phyloP scores from a whole-genome alignment of 2,888 invertebrate species.

The Galerucella nymphaeae region DNA sequence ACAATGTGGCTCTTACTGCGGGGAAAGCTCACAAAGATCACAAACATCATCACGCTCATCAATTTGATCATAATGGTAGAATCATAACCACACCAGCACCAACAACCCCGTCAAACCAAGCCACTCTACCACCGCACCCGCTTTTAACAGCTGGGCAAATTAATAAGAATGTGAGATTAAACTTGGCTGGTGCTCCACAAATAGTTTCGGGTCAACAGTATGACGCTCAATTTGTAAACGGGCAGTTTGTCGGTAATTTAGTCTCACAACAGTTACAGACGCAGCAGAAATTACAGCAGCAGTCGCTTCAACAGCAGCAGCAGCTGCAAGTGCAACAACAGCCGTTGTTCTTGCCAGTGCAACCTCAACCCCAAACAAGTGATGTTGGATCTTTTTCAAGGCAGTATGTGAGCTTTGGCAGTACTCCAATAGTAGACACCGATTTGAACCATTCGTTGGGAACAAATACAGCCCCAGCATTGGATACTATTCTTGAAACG shows the following conservation, averaged over 20 bases:
- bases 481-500: conserved; percentile 48
- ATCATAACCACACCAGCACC: conserved; percentile 72
- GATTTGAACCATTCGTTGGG: conserved; percentile 66
- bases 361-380: conserved; percentile 36
- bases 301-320: background rate
- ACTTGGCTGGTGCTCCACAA: conserved; percentile 63
- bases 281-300: background rate
- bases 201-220: conserved; percentile 49
- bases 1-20: conserved; percentile 83
- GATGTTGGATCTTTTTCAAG: conserved; percentile 41
- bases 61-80: conserved; percentile 79
- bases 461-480: conserved; percentile 66
- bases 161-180: conserved; percentile 70
- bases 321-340: conserved; percentile 17
- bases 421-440: conserved; percentile 67
- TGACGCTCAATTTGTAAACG: conserved; percentile 72
- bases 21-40: conserved; percentile 89
- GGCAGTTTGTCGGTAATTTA: conserved; percentile 68
- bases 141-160: conserved; percentile 74
- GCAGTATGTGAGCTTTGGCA: conserved; percentile 54
- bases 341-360: conserved; percentile 4
- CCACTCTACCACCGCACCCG: conserved; percentile 67
- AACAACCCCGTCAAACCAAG: conserved; percentile 68
- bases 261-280: conserved; percentile 49
- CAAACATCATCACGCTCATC: conserved; percentile 88